phyloP scores from a whole-genome alignment of 2,888 invertebrate genomes.

The Polydrusus cervinus region DNA sequence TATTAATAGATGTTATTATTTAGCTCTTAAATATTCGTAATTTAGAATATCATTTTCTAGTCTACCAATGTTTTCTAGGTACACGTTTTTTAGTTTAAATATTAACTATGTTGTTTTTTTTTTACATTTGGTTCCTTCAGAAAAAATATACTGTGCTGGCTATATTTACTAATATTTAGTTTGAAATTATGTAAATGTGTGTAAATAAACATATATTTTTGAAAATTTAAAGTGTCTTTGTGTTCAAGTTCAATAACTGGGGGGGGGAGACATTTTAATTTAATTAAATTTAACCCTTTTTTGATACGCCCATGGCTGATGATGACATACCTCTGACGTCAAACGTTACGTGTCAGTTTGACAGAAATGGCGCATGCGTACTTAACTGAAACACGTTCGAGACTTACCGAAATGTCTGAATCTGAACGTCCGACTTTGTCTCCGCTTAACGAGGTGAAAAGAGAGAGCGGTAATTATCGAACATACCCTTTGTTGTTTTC shows the following conservation, averaged over 20 bases:
- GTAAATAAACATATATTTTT: slow-evolving; percentile 68
- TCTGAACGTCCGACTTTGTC: background rate
- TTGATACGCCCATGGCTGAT: background rate
- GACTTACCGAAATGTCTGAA: background rate
- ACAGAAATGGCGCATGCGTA: slow-evolving; percentile 8
- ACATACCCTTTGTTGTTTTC: slow-evolving; percentile 35
- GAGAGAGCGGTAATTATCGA: background rate
- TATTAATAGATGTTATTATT: slow-evolving; percentile 60
- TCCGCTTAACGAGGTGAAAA: background rate
- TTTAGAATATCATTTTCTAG: slow-evolving; percentile 67
- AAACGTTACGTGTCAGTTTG: slow-evolving; percentile 15
- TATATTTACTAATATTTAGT: slow-evolving; percentile 58
- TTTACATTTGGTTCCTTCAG: slow-evolving; percentile 60
- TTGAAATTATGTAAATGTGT: slow-evolving; percentile 66
- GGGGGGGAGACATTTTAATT: background rate
- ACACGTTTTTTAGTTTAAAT: slow-evolving; percentile 63
- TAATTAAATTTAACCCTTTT: background rate
- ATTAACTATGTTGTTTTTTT: slow-evolving; percentile 62
- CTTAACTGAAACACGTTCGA: background rate
- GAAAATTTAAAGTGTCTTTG: slow-evolving; percentile 56
- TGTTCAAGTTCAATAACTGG: background rate
- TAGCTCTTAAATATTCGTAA: slow-evolving; percentile 64
- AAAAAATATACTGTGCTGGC: slow-evolving; percentile 50
- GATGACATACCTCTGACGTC: slow-evolving; percentile 16
- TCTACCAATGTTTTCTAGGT: slow-evolving; percentile 64